Evolutionary conservation across 2,797 vertebrate genomes (phyloP), one percentile per base, ranked within the genome.

Genomic region (Poeciliopsis paucimaculata): DNA sequence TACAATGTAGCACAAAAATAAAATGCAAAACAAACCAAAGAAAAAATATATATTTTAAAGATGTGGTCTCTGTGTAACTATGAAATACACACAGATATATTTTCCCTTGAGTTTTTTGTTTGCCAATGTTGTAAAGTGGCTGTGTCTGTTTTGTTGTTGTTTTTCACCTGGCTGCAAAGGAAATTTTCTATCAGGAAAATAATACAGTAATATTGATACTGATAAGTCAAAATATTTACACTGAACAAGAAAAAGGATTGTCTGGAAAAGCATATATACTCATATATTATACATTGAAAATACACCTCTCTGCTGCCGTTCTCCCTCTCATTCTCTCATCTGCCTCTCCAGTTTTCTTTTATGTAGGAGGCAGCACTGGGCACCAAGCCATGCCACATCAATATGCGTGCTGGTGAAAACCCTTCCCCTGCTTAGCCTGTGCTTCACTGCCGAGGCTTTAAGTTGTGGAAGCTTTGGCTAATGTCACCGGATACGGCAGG

Each of bases 301-400:
- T 77, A 43, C 82, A 83, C 87, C 84, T 87, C 80, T 85, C 46
- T 82, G 75, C 84, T 78, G 70, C 82, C 82, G 84, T 77, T 88
- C 84, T 86, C 81, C 47, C 82, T 85, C 88, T 83, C 88, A 10
- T 77, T 83, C 88, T 82, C 87, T 84, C 74, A 49, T 80, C 75
- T 86, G 81, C 76, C 79, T 90, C 82, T 87, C 77, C 80, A 80
- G 86, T 80, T 86, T 81, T 83, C 83, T 90, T 88, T 92, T 83
- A 89, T 93, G 95, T 94, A 91, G 94, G 94, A 95, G 93, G 93
- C 86, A 93, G 91, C 83, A 90, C 92, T 93, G 95, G 95, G 95
- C 95, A 92, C 84, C 70, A 73, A 90, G 95, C 95, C 95, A 95
- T 90, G 92, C 89, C 91, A 92, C 95, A 96, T 95, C 93, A 94